Percentiles rank a stretch among this genome's conserved stretches.
These are phyloP conservation scores for Melieria crassipennis DNA, from an alignment of 2,888 invertebrate genomes.

Conservation along the genomic window DNA sequence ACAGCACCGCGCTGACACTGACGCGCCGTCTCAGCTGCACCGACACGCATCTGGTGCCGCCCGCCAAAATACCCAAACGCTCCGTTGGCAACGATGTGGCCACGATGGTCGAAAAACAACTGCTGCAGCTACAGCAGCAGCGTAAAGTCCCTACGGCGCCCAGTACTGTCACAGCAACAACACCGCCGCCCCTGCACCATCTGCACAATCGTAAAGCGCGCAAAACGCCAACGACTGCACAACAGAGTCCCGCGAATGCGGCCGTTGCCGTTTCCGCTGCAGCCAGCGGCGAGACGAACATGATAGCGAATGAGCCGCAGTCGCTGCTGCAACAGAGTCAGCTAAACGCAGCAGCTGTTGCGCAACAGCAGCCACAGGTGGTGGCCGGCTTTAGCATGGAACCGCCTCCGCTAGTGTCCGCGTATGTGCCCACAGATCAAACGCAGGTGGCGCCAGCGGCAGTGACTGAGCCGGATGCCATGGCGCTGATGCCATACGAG, in stretches of 20 bases:
- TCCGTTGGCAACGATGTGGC: slow-evolving; percentile 30
- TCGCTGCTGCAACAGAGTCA: slow-evolving; percentile 33
- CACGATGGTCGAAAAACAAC: not conserved
- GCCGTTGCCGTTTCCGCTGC: not conserved
- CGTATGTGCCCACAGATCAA: too few relatives aligned
- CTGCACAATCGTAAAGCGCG: slow-evolving; percentile 33
- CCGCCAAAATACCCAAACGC: slow-evolving; percentile 24
- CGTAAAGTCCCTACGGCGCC: slow-evolving; percentile 10
- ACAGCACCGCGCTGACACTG: slow-evolving; percentile 14
- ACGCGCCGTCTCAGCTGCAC: slow-evolving; percentile 39
- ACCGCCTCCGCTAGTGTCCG: too few relatives aligned
- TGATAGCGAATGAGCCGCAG: slow-evolving; percentile 7
- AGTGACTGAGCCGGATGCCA: too few relatives aligned
- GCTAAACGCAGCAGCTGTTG: slow-evolving; percentile 31
- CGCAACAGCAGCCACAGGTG: slow-evolving; percentile 35
- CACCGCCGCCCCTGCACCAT: slow-evolving; percentile 33
- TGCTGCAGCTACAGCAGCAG: slow-evolving; percentile 34
- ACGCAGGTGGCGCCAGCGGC: too few relatives aligned
- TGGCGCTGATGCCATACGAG: too few relatives aligned
- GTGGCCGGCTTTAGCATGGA: not conserved
- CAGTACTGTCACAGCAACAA: slow-evolving; percentile 11
- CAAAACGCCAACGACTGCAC: slow-evolving; percentile 12
- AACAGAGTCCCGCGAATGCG: not conserved
- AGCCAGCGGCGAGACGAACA: slow-evolving; percentile 6
- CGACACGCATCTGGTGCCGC: slow-evolving; percentile 36